phyloP scores from a whole-genome alignment of 2,888 invertebrate genomes.

The Zootermopsis nevadensis region DNA sequence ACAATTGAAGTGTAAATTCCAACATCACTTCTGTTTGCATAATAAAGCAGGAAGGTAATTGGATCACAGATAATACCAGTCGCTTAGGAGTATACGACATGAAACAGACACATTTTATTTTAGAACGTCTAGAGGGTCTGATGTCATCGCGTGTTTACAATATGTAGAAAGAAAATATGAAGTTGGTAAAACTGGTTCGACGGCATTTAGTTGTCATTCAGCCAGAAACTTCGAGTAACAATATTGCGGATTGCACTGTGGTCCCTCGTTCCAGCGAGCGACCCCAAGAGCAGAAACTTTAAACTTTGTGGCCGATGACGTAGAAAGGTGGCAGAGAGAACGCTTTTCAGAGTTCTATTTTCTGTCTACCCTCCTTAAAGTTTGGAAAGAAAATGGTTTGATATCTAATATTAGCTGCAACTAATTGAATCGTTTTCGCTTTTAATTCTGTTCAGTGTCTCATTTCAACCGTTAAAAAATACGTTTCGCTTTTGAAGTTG shows the following conservation, averaged over 20 bases:
- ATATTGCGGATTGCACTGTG: background rate
- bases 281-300: background rate
- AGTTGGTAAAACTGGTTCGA: background rate
- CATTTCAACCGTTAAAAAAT: background rate
- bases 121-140: too few relatives aligned
- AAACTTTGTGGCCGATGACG: background rate
- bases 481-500: background rate
- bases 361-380: background rate
- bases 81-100: too few relatives aligned
- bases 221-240: background rate
- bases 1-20: too few relatives aligned
- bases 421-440: slow-evolving; percentile 1
- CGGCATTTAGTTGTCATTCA: background rate
- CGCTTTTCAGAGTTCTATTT: background rate
- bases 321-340: background rate
- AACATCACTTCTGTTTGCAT: too few relatives aligned
- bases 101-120: too few relatives aligned
- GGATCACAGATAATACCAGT: too few relatives aligned
- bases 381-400: background rate
- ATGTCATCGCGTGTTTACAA: background rate
- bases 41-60: too few relatives aligned
- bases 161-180: background rate
- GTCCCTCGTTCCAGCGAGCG: slow-evolving; percentile 5
- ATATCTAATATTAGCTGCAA: background rate
- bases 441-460: background rate